Base-by-base conservation (phyloP, 2,888 invertebrate genomes). In the Pseudolycoriella hygida region DNA sequence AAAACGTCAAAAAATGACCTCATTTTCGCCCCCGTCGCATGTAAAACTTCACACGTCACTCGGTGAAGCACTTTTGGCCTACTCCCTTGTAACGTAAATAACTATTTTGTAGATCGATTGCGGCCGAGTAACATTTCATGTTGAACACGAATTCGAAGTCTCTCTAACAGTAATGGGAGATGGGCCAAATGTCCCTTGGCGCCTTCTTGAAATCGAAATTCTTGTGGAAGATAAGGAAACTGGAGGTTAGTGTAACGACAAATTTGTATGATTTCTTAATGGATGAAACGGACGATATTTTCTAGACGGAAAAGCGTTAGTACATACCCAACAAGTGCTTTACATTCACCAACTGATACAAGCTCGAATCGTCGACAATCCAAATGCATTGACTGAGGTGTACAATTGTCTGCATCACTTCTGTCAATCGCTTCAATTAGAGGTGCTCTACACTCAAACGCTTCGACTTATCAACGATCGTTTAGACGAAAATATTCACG, bases 151-250 rank as follows among this genome's bases (percentile, higher is more conserved):
- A 63, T 97, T 96, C 66, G 87, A 89, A 62, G 94, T 92, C 11
- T 86, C 93, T 0, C 69, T 98, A 47, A 98, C 97, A 3, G 82
- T 98, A 10, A 90, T 98, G 85, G 96, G 97, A 2, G 97, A 98
- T 65, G 85, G 84, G 3, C 79, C 83, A 0, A 81, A 77, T 59
- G 79, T 93, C 46, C 94, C 96, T 0, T 98, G 98, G 97, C 75
- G 93, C 43, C 71, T 99, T 44, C 69, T 98, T 47, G 92, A 94
- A 61, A 85, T 99, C 53, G 88, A 92, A 55, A 84, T 98, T 56
- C 71, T 98, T 12, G 96, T 98, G 2, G 92, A 94, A 60, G 97
- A 98, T 59, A 86, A 84, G 63, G 97, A 97, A 69, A 94, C 93
- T 45, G 93, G 94, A 57, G 84, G 85, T 79, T 61, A 55, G 52